Evolutionary conservation across 2,888 invertebrate species (phyloP), one percentile per base, ranked within the genome.

Genomic region (Cheilosia grossa): DNA sequence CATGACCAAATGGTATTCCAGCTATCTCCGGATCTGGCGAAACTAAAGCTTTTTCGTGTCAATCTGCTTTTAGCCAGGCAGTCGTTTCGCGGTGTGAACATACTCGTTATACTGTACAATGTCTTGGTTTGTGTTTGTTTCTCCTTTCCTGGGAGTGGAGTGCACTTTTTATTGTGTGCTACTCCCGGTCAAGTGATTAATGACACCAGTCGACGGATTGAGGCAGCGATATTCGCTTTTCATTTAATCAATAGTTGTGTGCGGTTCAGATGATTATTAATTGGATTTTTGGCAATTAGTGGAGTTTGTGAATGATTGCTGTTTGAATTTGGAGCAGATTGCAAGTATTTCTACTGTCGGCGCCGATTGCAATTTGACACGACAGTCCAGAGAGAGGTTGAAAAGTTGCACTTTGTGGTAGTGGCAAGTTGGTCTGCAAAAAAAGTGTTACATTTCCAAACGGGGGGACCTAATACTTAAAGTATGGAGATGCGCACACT

Each of bases 21-120:
- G 67, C 53, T 77, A 67, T 77, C 67, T 47, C 30, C 17, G 66
- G 75, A 75, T 75, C 75, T 77, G 47, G 61, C 61, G 19, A 69
- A 53, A 59, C 61, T 54, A 30, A 66, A 66, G 59, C 44, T 69
- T 30, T 67, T 61, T 61, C 69, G 59, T 69, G 61, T 61, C 69
- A 61, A 61, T 30, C 69, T 37, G 27, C 53, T 53, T 72, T 53
- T 61, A 56, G 72, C 30, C 30, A 59, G 40, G 27, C 40, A 59
- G 30, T 44, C 4, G 40, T 10, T 7, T 19, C 10, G 5, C 21
- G 53, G 66, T 77, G 67, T 77, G 59, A 77, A 77, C 24, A 51
- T 13, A 37, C 37, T 37, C 17, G 17, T 53, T 49, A 49, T 56
- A 19, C 54, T 37, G 17, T 51, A 42, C 30, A 47, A 40, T 47